Percentiles rank a stretch among this genome's conserved stretches.
These are phyloP conservation scores for Aplysina aerophoba DNA, from an alignment of 37 sponge, comb jelly and placozoan genomes.

Conservation along the genomic window DNA sequence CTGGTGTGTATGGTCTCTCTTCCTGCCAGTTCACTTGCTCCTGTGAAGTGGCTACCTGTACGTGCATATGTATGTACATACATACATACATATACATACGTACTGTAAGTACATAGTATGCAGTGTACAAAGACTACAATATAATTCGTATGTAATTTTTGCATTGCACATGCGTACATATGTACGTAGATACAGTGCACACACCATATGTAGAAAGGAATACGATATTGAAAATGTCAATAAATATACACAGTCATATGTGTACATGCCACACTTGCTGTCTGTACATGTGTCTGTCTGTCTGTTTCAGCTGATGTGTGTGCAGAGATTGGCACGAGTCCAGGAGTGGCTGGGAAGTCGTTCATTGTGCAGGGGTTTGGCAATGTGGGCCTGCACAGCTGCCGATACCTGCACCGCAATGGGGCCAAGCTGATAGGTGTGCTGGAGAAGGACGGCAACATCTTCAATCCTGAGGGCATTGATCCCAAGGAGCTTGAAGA, in stretches of 20 bases:
- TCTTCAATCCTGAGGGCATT: constrained; percentile 89
- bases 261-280: no score
- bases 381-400: constrained; percentile 94
- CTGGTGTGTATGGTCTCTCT: no score
- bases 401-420: constrained; percentile 85
- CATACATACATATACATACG: no score
- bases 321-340: constrained; percentile 65
- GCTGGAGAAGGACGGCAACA: constrained; percentile 90
- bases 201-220: neutral
- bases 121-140: no score
- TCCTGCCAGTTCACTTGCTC: no score
- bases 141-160: no score
- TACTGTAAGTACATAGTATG: no score
- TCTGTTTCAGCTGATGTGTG: constrained; percentile 65
- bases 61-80: no score
- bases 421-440: constrained; percentile 95
- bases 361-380: constrained; percentile 98
- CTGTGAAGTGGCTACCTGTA: no score
- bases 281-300: neutral
- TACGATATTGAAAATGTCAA: no score
- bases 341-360: constrained; percentile 90
- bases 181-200: neutral
- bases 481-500: constrained; percentile 92
- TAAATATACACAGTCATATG: no score
- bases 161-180: no score